These are phyloP conservation scores for Sander lucioperca DNA, from an alignment of 2,113 vertebrate species.

Conservation along the genomic window DNA sequence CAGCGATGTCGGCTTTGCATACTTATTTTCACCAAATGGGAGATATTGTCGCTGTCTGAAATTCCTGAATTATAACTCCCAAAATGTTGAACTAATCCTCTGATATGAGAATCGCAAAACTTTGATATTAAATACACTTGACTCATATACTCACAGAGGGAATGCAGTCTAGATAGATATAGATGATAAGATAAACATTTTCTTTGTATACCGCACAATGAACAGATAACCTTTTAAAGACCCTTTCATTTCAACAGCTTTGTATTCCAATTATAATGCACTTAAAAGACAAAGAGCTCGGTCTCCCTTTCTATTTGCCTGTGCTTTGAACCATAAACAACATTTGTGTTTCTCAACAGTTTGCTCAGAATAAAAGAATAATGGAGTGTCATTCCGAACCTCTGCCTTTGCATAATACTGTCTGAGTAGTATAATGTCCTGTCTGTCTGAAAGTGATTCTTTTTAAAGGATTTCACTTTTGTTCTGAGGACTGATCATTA, in stretches of 20 bases:
- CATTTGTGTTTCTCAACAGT: conserved; percentile 54
- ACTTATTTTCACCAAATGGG: not conserved
- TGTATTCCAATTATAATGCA: conserved; percentile 51
- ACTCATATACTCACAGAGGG: not conserved
- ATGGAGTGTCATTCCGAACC: conserved; percentile 50
- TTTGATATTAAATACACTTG: not conserved
- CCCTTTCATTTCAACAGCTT: conserved; percentile 42
- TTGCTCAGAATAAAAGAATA: conserved; percentile 56
- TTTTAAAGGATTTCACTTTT: conserved; percentile 50
- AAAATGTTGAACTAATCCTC: not conserved
- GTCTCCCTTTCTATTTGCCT: conserved; percentile 51
- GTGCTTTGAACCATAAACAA: conserved; percentile 70
- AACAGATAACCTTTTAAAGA: conserved; percentile 44
- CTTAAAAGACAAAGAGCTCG: conserved; percentile 62
- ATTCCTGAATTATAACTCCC: not conserved
- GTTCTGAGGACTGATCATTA: conserved; percentile 25
- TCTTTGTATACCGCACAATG: conserved; percentile 18
- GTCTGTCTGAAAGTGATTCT: conserved; percentile 48
- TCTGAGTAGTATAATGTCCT: conserved; percentile 61
- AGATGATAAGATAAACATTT: conserved; percentile 1
- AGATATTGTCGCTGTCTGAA: not conserved
- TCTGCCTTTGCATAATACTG: conserved; percentile 60
- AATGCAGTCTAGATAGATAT: not conserved
- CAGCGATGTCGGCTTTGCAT: not conserved
- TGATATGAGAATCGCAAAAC: not conserved